Conservation (phyloP, 2,888 invertebrate species). For the Aphrophora alni region DNA sequence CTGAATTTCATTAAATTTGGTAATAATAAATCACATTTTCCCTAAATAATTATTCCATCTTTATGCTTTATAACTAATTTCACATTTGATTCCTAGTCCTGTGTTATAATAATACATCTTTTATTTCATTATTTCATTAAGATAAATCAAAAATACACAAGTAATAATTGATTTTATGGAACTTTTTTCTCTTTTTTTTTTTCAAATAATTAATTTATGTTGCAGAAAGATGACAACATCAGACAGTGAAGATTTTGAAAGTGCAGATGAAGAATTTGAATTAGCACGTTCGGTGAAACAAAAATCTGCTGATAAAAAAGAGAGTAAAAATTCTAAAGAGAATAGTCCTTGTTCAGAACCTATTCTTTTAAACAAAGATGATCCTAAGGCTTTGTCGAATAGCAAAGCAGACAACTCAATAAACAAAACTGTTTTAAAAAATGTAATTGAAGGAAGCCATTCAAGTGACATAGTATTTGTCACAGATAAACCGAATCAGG, state of each 20-base stretch:
- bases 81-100: too few species aligned
- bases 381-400: background rate
- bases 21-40: too few species aligned
- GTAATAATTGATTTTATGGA: too few species aligned
- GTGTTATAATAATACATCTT: too few species aligned
- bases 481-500: background rate
- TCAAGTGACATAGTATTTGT: too few species aligned
- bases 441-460: background rate
- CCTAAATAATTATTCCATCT: too few species aligned
- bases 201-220: too few species aligned
- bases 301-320: constrained; percentile 48
- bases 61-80: too few species aligned
- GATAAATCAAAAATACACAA: too few species aligned
- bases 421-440: background rate
- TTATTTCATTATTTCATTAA: too few species aligned
- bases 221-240: constrained; percentile 68
- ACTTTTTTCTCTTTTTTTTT: too few species aligned
- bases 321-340: background rate
- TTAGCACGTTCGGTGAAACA: constrained; percentile 52
- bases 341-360: background rate
- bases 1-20: too few species aligned
- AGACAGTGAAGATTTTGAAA: constrained; percentile 78
- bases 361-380: constrained; percentile 55
- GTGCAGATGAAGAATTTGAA: constrained; percentile 73
- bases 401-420: background rate